Conservation (phyloP, 2,888 invertebrate species). For the Andrena hattorfiana region DNA sequence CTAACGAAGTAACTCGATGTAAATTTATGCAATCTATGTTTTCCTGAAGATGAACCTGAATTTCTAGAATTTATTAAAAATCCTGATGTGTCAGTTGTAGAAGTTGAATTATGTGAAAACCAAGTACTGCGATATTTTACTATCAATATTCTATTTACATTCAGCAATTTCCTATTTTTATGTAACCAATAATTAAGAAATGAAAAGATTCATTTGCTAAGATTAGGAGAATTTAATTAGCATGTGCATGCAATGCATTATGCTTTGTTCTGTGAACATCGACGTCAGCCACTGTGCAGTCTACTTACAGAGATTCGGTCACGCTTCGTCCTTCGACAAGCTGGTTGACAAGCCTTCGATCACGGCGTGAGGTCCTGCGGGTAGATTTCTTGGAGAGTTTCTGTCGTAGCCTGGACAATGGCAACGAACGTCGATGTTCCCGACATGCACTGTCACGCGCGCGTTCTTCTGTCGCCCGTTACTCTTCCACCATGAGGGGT, state of each 20-base stretch:
- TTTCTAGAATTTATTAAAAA: no score
- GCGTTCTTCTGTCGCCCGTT: conserved; percentile 77
- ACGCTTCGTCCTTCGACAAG: conserved; percentile 59
- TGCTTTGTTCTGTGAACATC: neutral
- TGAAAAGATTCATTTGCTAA: neutral
- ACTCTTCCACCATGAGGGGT: conserved; percentile 74
- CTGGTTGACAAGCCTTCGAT: conserved; percentile 78
- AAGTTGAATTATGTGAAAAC: no score
- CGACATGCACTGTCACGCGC: conserved; percentile 79
- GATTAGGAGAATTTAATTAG: neutral
- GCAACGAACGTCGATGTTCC: conserved; percentile 68
- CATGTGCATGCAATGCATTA: neutral
- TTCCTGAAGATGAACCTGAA: no score
- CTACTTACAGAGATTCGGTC: conserved; percentile 30
- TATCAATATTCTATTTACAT: no score
- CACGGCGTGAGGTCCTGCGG: conserved; percentile 79
- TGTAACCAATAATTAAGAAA: neutral
- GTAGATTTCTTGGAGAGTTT: conserved; percentile 76
- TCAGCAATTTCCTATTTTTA: no score
- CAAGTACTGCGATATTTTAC: no score
- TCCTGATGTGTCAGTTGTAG: no score
- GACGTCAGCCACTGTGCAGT: conserved; percentile 26
- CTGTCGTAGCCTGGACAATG: conserved; percentile 75
- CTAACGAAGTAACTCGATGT: no score
- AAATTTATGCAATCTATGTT: no score